Conservation (phyloP, 2,113 vertebrate species). For the Lepisosteus oculatus region DNA sequence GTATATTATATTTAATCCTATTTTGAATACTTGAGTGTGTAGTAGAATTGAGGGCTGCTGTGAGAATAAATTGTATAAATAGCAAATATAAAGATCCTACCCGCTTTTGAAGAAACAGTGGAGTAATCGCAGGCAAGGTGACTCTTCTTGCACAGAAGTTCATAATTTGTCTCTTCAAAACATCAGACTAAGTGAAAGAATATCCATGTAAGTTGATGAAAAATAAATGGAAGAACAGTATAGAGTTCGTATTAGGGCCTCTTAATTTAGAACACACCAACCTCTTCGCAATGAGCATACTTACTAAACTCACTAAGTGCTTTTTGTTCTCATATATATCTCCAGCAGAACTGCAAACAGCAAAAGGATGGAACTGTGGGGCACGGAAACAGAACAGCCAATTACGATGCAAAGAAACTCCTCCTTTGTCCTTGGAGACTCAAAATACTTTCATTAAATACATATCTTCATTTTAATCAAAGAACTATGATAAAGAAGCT, state of each 20-base stretch:
- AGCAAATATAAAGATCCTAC: slow-evolving; percentile 61
- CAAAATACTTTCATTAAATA: slow-evolving; percentile 46
- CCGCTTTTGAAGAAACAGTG: slow-evolving; percentile 82
- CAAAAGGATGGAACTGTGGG: slow-evolving; percentile 62
- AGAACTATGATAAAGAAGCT: slow-evolving; percentile 31
- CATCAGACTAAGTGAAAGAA: slow-evolving; percentile 31
- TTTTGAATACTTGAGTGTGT: too few relatives aligned
- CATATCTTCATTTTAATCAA: slow-evolving; percentile 41
- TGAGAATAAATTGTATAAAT: neutral
- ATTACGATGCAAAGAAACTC: slow-evolving; percentile 67
- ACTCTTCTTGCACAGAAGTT: slow-evolving; percentile 85
- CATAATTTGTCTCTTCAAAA: slow-evolving; percentile 67
- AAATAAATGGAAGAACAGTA: too few relatives aligned
- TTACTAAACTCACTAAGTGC: slow-evolving; percentile 32
- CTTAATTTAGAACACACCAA: neutral
- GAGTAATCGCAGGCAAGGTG: slow-evolving; percentile 83
- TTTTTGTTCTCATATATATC: slow-evolving; percentile 47
- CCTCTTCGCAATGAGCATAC: slow-evolving; percentile 24
- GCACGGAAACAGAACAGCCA: slow-evolving; percentile 57
- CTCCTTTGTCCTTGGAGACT: slow-evolving; percentile 82
- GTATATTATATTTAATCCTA: too few relatives aligned
- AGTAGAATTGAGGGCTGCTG: too few relatives aligned
- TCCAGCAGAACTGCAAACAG: slow-evolving; percentile 53
- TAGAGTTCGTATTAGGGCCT: too few relatives aligned
- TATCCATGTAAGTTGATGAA: slow-evolving; percentile 40